Conservation (phyloP, 2,888 invertebrate genomes). For the Athrips mouffetella region DNA sequence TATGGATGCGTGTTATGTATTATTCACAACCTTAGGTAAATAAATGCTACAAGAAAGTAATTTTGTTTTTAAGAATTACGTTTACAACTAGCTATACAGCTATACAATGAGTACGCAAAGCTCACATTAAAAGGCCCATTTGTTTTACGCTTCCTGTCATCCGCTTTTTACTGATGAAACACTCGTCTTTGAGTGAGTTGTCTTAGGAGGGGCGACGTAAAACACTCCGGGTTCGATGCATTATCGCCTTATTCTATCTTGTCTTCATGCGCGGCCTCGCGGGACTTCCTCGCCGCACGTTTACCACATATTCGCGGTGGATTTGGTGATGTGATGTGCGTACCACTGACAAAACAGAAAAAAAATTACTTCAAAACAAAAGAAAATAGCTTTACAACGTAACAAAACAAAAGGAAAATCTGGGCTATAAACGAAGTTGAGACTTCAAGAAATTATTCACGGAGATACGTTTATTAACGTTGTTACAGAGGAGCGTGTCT, state of each 20-base stretch:
- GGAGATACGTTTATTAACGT: conserved; percentile 36
- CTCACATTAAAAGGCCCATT: conserved; percentile 24
- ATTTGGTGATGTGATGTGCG: background rate
- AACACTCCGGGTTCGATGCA: conserved; percentile 44
- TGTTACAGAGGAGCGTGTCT: conserved; percentile 42
- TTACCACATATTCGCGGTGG: background rate
- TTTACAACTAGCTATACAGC: background rate
- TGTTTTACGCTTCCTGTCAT: conserved; percentile 41
- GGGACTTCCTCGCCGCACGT: conserved; percentile 25
- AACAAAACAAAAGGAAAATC: background rate
- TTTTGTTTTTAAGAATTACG: too few relatives aligned
- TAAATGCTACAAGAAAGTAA: too few relatives aligned
- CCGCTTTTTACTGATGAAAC: conserved; percentile 29
- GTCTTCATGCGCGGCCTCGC: conserved; percentile 39
- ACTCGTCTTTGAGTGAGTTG: conserved; percentile 38
- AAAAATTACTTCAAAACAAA: background rate
- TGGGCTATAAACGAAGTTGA: conserved; percentile 1
- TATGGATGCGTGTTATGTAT: too few relatives aligned
- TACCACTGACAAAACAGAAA: too few relatives aligned
- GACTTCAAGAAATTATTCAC: conserved; percentile 14
- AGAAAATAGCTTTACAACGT: background rate
- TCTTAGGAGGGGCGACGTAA: conserved; percentile 34
- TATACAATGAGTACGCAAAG: background rate
- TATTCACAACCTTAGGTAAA: too few relatives aligned
- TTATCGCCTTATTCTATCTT: conserved; percentile 47